Conservation (phyloP, 2,888 invertebrate genomes). For the Oscheius sp. region DNA sequence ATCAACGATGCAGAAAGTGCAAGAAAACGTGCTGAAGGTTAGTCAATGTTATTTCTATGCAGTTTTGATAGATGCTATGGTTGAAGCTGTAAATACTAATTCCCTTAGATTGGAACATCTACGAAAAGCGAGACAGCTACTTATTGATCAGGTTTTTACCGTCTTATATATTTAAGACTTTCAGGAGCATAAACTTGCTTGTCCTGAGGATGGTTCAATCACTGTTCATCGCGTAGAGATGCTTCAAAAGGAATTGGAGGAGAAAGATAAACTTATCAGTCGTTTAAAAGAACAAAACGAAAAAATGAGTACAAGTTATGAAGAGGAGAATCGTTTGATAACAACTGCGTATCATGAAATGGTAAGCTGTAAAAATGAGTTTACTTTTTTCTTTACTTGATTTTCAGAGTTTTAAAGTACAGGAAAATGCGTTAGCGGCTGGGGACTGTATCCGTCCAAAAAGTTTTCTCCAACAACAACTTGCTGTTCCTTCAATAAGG, state of each 20-base stretch:
- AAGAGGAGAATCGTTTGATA: conserved; percentile 51
- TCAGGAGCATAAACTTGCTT: conserved; percentile 10
- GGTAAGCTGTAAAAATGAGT: conserved; percentile 17
- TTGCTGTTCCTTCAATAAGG: neutral
- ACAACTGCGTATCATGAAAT: conserved; percentile 40
- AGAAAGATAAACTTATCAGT: conserved; percentile 15
- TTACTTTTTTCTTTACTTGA: too few relatives aligned
- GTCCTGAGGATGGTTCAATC: conserved; percentile 6
- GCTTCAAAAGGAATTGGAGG: conserved; percentile 11
- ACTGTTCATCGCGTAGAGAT: conserved; percentile 21
- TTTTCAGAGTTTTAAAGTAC: neutral
- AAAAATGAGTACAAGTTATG: conserved; percentile 32
- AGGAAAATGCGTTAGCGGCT: neutral
- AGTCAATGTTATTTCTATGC: neutral
- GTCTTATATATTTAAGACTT: too few relatives aligned
- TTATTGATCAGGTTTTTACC: too few relatives aligned
- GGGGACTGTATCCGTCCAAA: neutral
- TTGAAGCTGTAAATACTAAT: neutral
- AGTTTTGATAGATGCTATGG: neutral
- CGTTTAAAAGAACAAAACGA: conserved; percentile 34
- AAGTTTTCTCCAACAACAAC: conserved; percentile 1
- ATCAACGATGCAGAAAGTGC: neutral
- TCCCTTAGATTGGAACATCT: neutral
- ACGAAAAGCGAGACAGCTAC: conserved; percentile 22
- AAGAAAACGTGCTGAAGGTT: conserved; percentile 1